Evolutionary conservation across 2,113 vertebrate genomes (phyloP), one percentile per base, ranked within the genome.

Genomic region (Oncorhynchus gorbuscha): DNA sequence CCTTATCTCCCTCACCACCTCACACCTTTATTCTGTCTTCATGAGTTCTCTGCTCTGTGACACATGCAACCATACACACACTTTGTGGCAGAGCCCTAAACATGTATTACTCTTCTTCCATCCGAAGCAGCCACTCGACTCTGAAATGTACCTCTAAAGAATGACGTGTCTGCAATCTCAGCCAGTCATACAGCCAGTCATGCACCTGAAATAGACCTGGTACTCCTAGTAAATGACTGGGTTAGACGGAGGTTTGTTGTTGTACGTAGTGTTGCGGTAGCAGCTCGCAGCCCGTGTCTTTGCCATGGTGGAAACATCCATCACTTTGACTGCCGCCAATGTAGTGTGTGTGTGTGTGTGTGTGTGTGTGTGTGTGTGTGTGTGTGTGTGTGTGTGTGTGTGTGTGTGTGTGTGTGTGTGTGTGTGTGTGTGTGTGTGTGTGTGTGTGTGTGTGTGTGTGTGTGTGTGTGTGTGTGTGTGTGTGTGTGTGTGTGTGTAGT

Each of bases 1-100:
- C 62, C 22, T 26, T 82, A 86, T 77, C 78, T 66, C 24, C 55
- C 71, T 79, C 81, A 74, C n/a, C 76, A 58, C 79, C 75, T 72
- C 69, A 75, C 64, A 58, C 73, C 20, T 65, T 75, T 76, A 81
- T 87, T 87, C 64, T 78, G 22, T 64, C 7, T 18, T 12, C 2
- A 7, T 22, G 8, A 64, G 3, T 64, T 39, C 8, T 9, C 39
- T 45, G 39, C 39, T 45, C 39, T 45, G 9, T 45, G 39, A 12
- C 9, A 11, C 39, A 3, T 9, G 39, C 39, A 0, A 45, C 39
- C 39, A 45, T 11, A 45, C 9, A 45, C 39, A 45, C 62, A 5
- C 22, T 24, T 22, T 64, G n/a, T 64, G 62, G 72, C 1, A 30
- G 75, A 67, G 78, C 76, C 77, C 55, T 20, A 58, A 58, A 58